phyloP scores from a whole-genome alignment of 2,797 vertebrate genomes.

The Rhodeus uyekii region DNA sequence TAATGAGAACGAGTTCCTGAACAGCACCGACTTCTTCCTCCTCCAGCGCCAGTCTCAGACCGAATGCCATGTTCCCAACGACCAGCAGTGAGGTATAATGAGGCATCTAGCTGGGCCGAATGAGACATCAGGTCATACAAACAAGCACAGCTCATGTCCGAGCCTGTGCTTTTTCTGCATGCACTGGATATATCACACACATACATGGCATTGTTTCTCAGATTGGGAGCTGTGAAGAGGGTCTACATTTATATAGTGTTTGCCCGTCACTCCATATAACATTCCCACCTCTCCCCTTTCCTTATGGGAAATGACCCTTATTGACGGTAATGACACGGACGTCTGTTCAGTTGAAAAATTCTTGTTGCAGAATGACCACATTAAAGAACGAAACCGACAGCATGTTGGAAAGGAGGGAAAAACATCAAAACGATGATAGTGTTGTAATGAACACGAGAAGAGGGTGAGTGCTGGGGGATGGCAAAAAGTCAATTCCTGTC shows the following conservation, averaged over 20 bases:
- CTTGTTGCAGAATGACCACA: conserved; percentile 47
- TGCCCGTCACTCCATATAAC: conserved; percentile 22
- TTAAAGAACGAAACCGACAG: conserved; percentile 51
- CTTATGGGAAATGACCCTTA: conserved; percentile 52
- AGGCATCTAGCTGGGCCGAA: conserved; percentile 45
- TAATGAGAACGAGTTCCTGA: conserved; percentile 56
- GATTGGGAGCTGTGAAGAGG: neutral
- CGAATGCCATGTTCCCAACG: conserved; percentile 47
- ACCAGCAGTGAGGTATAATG: conserved; percentile 46
- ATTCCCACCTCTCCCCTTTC: conserved; percentile 18
- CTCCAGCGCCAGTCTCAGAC: conserved; percentile 27
- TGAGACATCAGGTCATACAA: conserved; percentile 46
- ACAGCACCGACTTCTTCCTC: conserved; percentile 24
- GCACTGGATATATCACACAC: conserved; percentile 1
- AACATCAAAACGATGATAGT: conserved; percentile 51
- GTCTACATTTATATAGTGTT: conserved; percentile 5
- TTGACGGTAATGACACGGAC: conserved; percentile 54
- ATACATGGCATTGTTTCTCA: neutral
- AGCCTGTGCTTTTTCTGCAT: conserved; percentile 15
- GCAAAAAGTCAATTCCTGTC: conserved; percentile 56
- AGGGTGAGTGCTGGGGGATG: conserved; percentile 33
- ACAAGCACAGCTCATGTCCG: conserved; percentile 42
- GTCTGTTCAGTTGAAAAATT: conserved; percentile 49
- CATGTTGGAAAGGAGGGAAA: conserved; percentile 34
- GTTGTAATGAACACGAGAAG: conserved; percentile 48